Base-by-base conservation (phyloP, 2,888 invertebrate species). In the Eremobia ochroleuca region DNA sequence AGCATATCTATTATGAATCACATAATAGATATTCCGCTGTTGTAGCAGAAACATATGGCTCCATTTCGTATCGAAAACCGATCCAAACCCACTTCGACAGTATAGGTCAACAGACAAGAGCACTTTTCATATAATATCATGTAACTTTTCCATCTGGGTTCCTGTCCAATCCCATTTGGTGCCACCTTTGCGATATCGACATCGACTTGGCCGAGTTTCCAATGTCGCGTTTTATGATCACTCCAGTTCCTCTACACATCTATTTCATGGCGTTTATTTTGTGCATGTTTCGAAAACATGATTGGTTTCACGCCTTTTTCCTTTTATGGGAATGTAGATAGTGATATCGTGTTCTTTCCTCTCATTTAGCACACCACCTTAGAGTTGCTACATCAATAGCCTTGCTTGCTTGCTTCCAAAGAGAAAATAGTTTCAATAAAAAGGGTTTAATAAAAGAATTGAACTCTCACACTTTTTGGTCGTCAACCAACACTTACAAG, bases 111-210 rank as follows among this genome's bases (percentile, higher is more conserved):
- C 69, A 70, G 74, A 84, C 46, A 81, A 81, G 72, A 87, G 81
- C 83, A 86, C 70, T 85, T 79, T 69, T 80, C 80, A 73, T 73
- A 76, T 84, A 79, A 87, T 79, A 82, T 82, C 76, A 68, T 66
- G 70, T 79, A 70, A 76, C 70, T 73, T 73, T 85, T 73, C 76
- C 67, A 76, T 72, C 75, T 65, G 67, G 64, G 28, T 76, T 61
- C 18, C 52, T 76, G 79, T 87, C 69, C 88, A 88, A 88, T 87
- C 62, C 85, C 75, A 84, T 86, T 88, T 87, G 73, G 66, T 40
- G 67, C 31, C 68, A 79, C 87, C 76, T 82, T 40, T 58, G 65
- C 73, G 66, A 82, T 86, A 82, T 80, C 76, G 43, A 70, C 70
- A 43, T 72, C 28, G 55, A 73, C 58, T 77, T 70, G 65, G 76